Conservation (phyloP, 2,797 vertebrate genomes). For the Sebastes miniatus region DNA sequence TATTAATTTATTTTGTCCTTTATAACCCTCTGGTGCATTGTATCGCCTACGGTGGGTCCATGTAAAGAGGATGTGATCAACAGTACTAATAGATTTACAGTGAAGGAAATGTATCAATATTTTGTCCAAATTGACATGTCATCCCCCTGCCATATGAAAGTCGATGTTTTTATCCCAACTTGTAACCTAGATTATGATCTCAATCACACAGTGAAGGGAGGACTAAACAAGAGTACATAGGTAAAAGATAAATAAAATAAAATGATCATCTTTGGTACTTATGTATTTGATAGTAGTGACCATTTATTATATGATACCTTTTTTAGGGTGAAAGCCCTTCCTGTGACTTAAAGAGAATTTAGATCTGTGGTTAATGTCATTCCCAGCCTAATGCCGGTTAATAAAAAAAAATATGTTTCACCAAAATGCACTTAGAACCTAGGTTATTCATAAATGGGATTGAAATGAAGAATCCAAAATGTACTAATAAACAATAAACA, state of each 20-base stretch:
- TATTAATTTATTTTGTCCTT: neutral
- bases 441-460: no score
- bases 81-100: accelerated
- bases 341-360: no score
- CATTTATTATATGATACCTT: no score
- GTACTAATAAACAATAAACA: no score
- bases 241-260: no score
- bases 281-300: no score
- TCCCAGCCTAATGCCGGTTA: no score
- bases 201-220: neutral
- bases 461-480: neutral
- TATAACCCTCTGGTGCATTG: accelerated
- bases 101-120: neutral
- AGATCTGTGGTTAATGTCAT: no score
- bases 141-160: slow-evolving; percentile 4
- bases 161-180: slow-evolving; percentile 14
- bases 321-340: no score
- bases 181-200: slow-evolving; percentile 30
- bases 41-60: accelerated
- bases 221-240: neutral
- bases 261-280: no score
- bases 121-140: neutral
- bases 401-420: no score
- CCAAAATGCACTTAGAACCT: no score
- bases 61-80: accelerated